Percentiles rank a stretch among this genome's conserved stretches.
phyloP scores from a whole-genome alignment of 2,113 vertebrate species.

The Mus spicilegus region DNA sequence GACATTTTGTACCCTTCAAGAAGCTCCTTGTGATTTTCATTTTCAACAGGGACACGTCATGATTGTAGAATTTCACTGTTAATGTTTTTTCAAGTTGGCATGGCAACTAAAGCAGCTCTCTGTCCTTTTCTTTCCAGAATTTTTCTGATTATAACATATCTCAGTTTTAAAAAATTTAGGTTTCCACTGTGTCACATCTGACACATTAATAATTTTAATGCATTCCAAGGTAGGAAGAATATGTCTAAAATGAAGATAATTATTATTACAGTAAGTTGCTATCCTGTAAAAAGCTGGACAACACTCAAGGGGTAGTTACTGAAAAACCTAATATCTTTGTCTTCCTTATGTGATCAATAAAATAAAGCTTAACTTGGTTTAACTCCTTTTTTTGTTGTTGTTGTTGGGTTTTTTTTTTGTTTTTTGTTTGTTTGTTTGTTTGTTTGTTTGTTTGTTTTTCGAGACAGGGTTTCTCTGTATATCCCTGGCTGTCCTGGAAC shows the following conservation, averaged over 20 bases:
- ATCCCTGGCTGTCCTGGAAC: too few relatives aligned
- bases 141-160: constrained; percentile 39
- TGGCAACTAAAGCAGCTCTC: not conserved
- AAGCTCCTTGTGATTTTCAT: not conserved
- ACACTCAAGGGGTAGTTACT: not conserved
- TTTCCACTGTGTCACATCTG: not conserved
- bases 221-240: not conserved
- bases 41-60: not conserved
- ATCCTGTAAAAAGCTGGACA: not conserved
- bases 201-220: not conserved
- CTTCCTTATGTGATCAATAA: not conserved
- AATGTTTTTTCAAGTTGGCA: not conserved
- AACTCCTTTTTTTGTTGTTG: too few relatives aligned
- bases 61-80: not conserved
- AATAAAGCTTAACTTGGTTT: not conserved
- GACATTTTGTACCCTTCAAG: not conserved
- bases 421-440: too few relatives aligned
- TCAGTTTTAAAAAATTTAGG: not conserved
- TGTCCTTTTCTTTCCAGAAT: not conserved
- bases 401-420: too few relatives aligned
- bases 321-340: not conserved
- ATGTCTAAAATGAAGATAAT: constrained; percentile 44
- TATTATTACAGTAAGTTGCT: constrained; percentile 47
- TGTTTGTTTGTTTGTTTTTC: too few relatives aligned
- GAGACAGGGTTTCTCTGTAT: too few relatives aligned